Percentiles rank a stretch among this genome's conserved stretches.
Conservation (phyloP, 2,797 vertebrate genomes). For the Synanceia verrucosa region DNA sequence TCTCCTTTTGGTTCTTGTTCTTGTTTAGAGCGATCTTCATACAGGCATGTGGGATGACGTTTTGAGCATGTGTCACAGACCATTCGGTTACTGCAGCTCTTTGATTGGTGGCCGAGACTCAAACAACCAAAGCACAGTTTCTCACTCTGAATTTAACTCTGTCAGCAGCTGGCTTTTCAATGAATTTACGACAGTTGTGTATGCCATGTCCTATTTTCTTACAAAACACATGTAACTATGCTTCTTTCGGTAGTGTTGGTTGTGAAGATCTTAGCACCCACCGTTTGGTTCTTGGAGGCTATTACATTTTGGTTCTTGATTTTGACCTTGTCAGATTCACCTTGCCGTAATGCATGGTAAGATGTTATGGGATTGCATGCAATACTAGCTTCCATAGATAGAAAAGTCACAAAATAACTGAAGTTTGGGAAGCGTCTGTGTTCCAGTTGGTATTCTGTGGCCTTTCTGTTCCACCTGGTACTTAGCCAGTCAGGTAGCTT, state of each 20-base stretch:
- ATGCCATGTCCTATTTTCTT: conserved; percentile 27
- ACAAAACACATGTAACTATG: conserved; percentile 6
- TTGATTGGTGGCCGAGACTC: conserved; percentile 28
- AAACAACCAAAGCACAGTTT: conserved; percentile 46
- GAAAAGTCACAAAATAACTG: conserved; percentile 34
- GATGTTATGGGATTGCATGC: conserved; percentile 6
- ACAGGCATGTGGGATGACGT: conserved; percentile 36
- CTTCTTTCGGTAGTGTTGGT: not conserved
- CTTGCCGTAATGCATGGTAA: not conserved
- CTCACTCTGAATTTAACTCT: conserved; percentile 15
- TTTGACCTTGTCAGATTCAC: not conserved
- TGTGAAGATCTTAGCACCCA: not conserved
- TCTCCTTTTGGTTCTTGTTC: not conserved
- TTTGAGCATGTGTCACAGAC: conserved; percentile 34
- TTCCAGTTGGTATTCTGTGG: conserved; percentile 26
- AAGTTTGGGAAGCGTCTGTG: conserved; percentile 26
- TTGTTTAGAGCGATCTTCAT: conserved; percentile 16
- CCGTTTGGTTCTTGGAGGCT: not conserved
- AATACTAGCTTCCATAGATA: conserved; percentile 7
- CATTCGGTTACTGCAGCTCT: conserved; percentile 27
- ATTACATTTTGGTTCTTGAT: not conserved
- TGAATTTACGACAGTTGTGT: conserved; percentile 20
- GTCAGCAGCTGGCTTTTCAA: conserved; percentile 2
- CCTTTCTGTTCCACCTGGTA: too few species aligned
- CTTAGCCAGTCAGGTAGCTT: too few species aligned